Base-by-base conservation (phyloP, 2,113 vertebrate genomes). In the Myodes glareolus region DNA sequence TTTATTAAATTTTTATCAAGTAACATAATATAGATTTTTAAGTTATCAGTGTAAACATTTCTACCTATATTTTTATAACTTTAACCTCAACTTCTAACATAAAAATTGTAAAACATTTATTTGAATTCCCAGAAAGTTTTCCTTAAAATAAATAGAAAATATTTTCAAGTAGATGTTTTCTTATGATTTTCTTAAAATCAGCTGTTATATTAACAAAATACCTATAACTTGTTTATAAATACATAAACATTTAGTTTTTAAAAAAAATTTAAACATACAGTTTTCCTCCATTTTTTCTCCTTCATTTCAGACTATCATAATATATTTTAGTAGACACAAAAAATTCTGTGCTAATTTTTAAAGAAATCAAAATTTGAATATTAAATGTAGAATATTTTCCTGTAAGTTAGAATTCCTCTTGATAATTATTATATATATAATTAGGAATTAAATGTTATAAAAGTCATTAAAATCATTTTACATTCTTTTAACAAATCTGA, bases 1-100 rank as follows among this genome's bases (percentile, higher is more conserved):
- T 73, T 92, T 33, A 90, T 85, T 85, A 97, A 94, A 93, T 84
- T 91, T 91, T 91, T 77, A 95, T n/a, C 85, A 92, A 95, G 95
- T 67, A 76, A 88, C 91, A 82, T 81, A 95, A 17, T 31, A 85
- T 21, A 92, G 75, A 90, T 77, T 89, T 90, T 95, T 92, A 96
- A 88, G 52, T 36, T 23, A 50, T 88, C 27, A 88, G 39, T 31
- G 80, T 85, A 95, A 90, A 94, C 31, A 96, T 85, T 61, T 80
- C 58, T 12, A 94, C 11, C 31, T 72, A 68, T 50, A 94, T 82
- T 90, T 97, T 96, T 72, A 13, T 61, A 96, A 72, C 21, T 96
- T 94, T 70, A 68, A 89, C 33, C 58, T 96, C 75, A 95, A 96
- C 7, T 95, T 92, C 4, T 75, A 92, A 88, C 7, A 94, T 82